Evolutionary conservation across 2,797 vertebrate genomes (phyloP).

Genomic region (Tangara arthus): DNA sequence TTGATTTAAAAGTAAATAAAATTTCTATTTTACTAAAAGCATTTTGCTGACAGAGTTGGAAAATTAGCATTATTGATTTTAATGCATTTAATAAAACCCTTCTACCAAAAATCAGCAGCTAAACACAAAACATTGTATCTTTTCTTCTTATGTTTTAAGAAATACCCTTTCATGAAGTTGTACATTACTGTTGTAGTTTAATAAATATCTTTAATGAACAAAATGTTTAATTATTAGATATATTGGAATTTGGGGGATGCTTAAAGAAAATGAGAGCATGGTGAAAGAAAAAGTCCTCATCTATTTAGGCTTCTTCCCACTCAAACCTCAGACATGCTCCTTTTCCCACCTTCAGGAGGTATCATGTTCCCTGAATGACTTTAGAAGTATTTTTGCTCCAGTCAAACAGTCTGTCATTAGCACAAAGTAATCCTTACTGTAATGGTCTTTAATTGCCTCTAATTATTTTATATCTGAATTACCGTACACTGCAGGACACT

Average conservation of each 20-base stretch:
- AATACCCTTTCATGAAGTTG: neutral
- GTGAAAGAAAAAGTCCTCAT: neutral
- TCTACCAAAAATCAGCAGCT: neutral
- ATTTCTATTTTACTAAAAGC: neutral
- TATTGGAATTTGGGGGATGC: neutral
- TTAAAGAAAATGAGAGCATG: neutral
- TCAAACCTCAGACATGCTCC: neutral
- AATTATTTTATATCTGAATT: constrained; percentile 76
- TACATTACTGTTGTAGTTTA: neutral
- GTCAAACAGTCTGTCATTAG: constrained; percentile 57
- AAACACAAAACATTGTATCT: neutral
- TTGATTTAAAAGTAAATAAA: neutral
- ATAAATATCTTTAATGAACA: neutral
- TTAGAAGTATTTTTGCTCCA: constrained; percentile 45
- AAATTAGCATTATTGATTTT: neutral
- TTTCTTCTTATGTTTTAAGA: neutral
- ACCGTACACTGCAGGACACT: constrained; percentile 64
- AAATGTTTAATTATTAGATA: neutral
- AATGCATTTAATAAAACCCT: neutral
- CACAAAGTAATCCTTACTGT: constrained; percentile 62
- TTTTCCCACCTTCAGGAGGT: neutral
- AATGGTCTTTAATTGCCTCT: constrained; percentile 73
- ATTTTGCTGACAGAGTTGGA: neutral
- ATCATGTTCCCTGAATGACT: constrained; percentile 29
- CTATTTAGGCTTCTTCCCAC: neutral